Conservation (phyloP, 1,140 invertebrate genomes). For the Drosophila takahashii region DNA sequence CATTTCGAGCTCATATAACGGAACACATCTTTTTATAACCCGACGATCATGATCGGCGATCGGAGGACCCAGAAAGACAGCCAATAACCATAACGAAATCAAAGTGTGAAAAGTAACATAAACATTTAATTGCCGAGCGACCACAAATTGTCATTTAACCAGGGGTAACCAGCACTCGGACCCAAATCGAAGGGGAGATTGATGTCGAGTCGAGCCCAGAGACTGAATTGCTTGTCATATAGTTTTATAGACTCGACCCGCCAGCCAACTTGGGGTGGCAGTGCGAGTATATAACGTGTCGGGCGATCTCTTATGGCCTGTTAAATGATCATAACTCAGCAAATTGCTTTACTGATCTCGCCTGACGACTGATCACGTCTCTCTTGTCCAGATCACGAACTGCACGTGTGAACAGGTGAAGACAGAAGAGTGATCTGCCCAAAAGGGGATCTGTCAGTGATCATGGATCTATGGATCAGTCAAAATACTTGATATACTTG, state of each 20-base stretch:
- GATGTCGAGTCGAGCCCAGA: slow-evolving; percentile 14
- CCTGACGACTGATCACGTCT: slow-evolving; percentile 8
- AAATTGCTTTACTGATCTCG: slow-evolving; percentile 38
- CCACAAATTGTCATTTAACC: slow-evolving; percentile 55
- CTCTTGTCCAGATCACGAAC: neutral
- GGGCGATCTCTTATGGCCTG: slow-evolving; percentile 39
- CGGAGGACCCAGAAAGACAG: slow-evolving; percentile 14
- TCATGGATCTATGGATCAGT: slow-evolving; percentile 7
- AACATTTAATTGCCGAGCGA: slow-evolving; percentile 67
- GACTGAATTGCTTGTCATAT: slow-evolving; percentile 43
- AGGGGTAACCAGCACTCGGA: slow-evolving; percentile 31
- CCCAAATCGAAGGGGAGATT: slow-evolving; percentile 41
- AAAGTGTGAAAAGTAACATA: slow-evolving; percentile 70
- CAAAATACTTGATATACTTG: slow-evolving; percentile 2
- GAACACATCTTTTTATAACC: slow-evolving; percentile 42
- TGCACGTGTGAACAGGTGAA: slow-evolving; percentile 8
- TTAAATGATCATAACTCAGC: slow-evolving; percentile 46
- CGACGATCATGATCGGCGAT: slow-evolving; percentile 22
- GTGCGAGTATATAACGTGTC: slow-evolving; percentile 26
- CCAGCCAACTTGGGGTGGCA: slow-evolving; percentile 1
- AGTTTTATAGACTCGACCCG: slow-evolving; percentile 45
- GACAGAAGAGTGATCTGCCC: slow-evolving; percentile 8
- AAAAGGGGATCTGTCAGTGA: neutral
- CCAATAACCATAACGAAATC: slow-evolving; percentile 58
- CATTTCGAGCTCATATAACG: slow-evolving; percentile 40